phyloP scores from a whole-genome alignment of 2,797 vertebrate species.

The Microctenopoma stevenorrisi region DNA sequence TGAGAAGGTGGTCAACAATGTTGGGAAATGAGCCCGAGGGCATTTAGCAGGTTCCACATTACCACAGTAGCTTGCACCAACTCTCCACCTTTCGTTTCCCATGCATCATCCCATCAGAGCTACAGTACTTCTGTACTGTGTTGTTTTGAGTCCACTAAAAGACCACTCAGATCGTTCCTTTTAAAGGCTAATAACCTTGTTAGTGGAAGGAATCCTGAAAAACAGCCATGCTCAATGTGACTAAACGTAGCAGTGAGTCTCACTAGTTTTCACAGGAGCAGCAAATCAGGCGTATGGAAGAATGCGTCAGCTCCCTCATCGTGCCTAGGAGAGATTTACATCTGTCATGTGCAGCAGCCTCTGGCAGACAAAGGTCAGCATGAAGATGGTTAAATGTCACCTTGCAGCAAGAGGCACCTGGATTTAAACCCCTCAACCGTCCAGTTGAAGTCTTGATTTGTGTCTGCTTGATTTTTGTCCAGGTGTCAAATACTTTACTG shows the following conservation, averaged over 20 bases:
- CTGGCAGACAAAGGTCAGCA: background rate
- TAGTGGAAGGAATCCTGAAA: background rate
- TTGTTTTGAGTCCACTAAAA: background rate
- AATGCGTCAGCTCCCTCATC: background rate
- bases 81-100: constrained; percentile 16
- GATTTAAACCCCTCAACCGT: background rate
- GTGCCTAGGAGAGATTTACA: background rate
- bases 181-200: background rate
- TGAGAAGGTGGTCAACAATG: constrained; percentile 59
- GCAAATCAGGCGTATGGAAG: background rate
- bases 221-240: background rate
- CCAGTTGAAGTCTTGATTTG: too few relatives aligned
- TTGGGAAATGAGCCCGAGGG: constrained; percentile 65
- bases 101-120: background rate
- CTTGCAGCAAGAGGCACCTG: background rate
- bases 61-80: constrained; percentile 47
- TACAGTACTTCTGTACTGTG: too few relatives aligned
- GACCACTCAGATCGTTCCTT: background rate
- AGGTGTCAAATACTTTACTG: too few relatives aligned
- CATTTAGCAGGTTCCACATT: constrained; percentile 70
- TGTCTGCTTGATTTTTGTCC: too few relatives aligned
- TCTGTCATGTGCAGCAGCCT: background rate
- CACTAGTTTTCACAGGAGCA: background rate
- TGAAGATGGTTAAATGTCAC: background rate
- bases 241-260: background rate